Conservation (phyloP, 2,113 vertebrate genomes). For the Aviceda subcristata region DNA sequence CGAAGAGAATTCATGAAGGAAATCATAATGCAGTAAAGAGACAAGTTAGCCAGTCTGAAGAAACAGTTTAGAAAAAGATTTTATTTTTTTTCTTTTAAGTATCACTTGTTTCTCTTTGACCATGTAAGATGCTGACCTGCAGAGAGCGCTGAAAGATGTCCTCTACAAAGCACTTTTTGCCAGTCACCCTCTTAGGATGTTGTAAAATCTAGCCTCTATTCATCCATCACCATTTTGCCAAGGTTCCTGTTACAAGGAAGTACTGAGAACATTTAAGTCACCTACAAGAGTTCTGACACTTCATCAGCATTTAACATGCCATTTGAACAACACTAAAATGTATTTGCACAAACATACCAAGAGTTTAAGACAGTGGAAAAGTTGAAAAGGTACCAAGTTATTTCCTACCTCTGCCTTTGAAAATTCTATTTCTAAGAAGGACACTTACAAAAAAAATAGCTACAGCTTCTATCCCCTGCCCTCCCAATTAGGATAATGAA, state of each 20-base stretch:
- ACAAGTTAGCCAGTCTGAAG: neutral
- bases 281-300: neutral
- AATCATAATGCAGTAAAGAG: neutral
- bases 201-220: neutral
- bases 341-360: neutral
- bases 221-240: neutral
- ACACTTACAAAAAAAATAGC: neutral
- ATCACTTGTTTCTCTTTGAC: neutral
- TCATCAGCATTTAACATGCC: neutral
- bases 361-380: neutral
- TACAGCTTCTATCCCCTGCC: neutral
- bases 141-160: neutral
- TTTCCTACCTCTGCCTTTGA: neutral
- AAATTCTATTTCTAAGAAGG: neutral
- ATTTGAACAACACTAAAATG: neutral
- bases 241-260: neutral
- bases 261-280: neutral
- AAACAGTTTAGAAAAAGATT: neutral
- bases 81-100: neutral
- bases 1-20: neutral
- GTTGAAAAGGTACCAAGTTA: neutral
- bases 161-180: neutral
- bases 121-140: neutral
- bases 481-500: constrained; percentile 42
- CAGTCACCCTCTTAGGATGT: neutral